These are phyloP conservation scores for Rachycentron canadum DNA, from an alignment of 2,797 vertebrate genomes.

Conservation along the genomic window DNA sequence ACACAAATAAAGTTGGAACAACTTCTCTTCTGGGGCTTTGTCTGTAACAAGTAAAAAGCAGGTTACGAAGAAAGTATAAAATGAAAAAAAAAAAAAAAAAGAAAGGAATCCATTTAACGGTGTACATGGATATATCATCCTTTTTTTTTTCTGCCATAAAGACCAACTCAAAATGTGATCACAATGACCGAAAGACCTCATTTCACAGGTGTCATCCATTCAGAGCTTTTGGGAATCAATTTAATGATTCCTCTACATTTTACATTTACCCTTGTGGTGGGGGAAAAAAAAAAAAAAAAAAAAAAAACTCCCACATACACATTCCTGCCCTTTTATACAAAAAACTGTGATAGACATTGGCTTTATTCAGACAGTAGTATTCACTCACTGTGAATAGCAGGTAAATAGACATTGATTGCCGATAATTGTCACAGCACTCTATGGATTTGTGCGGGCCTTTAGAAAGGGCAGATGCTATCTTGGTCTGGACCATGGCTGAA, in stretches of 20 bases:
- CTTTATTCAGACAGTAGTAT: conserved; percentile 62
- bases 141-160: neutral
- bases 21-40: neutral
- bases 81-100: neutral
- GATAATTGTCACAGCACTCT: conserved; percentile 74
- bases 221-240: conserved; percentile 3
- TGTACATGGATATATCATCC: neutral
- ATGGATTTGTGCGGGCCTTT: conserved; percentile 65
- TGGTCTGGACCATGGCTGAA: conserved; percentile 41
- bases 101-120: neutral
- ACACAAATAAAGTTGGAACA: neutral
- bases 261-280: conserved; percentile 49
- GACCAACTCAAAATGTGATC: neutral
- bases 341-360: conserved; percentile 34
- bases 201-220: conserved; percentile 30
- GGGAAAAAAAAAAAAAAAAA: neutral
- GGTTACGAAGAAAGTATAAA: neutral
- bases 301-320: neutral
- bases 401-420: conserved; percentile 79
- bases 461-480: conserved; percentile 81
- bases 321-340: conserved; percentile 33
- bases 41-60: neutral
- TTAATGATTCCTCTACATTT: conserved; percentile 5
- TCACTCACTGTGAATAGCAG: conserved; percentile 76
- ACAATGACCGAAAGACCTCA: conserved; percentile 13